Evolutionary conservation across 2,888 invertebrate species (phyloP), one percentile per base, ranked within the genome.

Genomic region (Melipona beecheii): DNA sequence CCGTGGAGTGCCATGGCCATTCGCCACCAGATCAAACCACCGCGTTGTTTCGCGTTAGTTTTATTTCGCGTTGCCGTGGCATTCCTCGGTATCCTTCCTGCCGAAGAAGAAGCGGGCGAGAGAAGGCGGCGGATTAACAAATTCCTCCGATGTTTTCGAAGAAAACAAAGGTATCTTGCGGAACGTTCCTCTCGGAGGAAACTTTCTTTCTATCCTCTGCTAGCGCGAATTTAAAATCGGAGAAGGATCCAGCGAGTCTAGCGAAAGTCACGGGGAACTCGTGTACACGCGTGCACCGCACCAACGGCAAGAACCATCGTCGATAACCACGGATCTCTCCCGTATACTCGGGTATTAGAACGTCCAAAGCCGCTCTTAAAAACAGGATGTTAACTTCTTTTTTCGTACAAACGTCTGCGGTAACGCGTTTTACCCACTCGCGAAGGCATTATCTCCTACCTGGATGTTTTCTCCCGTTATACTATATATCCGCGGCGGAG

Each of bases 1-100:
- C 17, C 24, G 19, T 60, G 27, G 1, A 43, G 43, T 43, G 9
- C 43, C 43, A 43, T 27, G 17, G 17, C 3, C 9, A 17, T 9
- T 19, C 4, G 2, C 52, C 43, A 49, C 24, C 62, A 52, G 64
- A 81, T 77, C 83, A 56, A 73, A 49, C n/a, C 70, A n/a, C 24
- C 65, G 36, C 19, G 76, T 43, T 43, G 74, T 83, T 72, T 24
- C 83, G 83, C 6, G 36, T 43, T 78, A 75, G 78, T 83, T 84
- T 84, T 84, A 75, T 83, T 83, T 78, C 78, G 50, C 77, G 56
- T 64, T 49, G 13, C 68, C 0, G 60, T 65, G n/a, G 58, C 72
- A 72, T 76, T 78, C 77, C 71, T 71, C 36, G 19, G 70, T n/a
- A 64, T 43, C 43, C 43, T 43, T 43, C 9, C 21, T n/a, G 21